Conservation (phyloP, 2,797 vertebrate genomes). For the Hybognathus amarus region DNA sequence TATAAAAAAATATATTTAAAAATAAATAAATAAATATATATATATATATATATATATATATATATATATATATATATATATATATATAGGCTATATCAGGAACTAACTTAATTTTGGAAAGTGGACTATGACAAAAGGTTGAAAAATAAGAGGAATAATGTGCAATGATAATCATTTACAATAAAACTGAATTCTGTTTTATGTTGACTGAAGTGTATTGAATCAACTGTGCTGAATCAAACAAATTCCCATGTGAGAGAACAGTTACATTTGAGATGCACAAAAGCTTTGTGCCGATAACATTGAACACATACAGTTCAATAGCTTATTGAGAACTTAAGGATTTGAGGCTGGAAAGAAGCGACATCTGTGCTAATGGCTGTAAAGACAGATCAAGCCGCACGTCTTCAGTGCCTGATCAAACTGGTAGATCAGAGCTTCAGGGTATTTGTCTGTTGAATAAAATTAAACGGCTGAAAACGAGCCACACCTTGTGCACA, state of each 20-base stretch:
- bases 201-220: not conserved
- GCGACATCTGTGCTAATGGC: slow-evolving; percentile 4
- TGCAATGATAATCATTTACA: not conserved
- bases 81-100: too few relatives aligned
- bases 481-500: slow-evolving; percentile 49
- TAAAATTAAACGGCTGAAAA: slow-evolving; percentile 46
- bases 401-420: slow-evolving; percentile 54
- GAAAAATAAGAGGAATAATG: not conserved
- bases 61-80: too few relatives aligned
- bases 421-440: slow-evolving; percentile 58
- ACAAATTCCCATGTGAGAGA: not conserved
- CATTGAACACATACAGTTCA: not conserved
- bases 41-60: too few relatives aligned
- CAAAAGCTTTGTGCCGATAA: not conserved
- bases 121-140: not conserved
- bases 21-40: too few relatives aligned
- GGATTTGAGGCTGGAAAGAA: not conserved
- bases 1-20: too few relatives aligned
- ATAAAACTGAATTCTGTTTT: not conserved
- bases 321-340: not conserved
- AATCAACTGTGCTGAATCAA: not conserved
- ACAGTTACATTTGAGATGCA: not conserved
- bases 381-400: slow-evolving; percentile 32
- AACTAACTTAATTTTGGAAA: not conserved
- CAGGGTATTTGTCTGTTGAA: slow-evolving; percentile 39